Base-by-base conservation (phyloP, 2,888 invertebrate species). In the Hirtodrosophila confusa region DNA sequence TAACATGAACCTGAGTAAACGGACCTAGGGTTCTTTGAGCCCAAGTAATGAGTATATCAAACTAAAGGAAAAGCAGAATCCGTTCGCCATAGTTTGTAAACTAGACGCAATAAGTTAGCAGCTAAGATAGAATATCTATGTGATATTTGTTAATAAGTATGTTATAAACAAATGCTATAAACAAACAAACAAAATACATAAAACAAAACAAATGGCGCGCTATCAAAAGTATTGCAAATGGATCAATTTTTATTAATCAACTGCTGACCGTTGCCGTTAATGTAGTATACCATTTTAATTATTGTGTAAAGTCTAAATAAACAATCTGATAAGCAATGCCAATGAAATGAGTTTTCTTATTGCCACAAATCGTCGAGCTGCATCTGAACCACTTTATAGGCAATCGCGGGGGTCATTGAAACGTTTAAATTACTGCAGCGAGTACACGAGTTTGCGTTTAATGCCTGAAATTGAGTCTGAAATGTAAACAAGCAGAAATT, bases 131-230 rank as follows among this genome's bases (percentile, higher is more conserved):
- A 76, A 82, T 83, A 79, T 86, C 83, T 89, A 90, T 90, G 90
- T 90, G 90, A 90, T 90, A 90, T 90, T 88, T 91, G 89, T 88
- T 86, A 83, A 79, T 91, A 91, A 91, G 91, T 84, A 60, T 69
- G 79, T 78, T 78, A 70, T 63, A 74, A 70, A 77, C 86, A 80
- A 68, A 79, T 57, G 62, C 64, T 75, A 64, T 49, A 67, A 69
- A 65, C 55, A 49, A 67, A 57, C 9, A 45, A 61, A 67, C 43
- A 67, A 53, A 36, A 5, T 23, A 24, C 27, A 29, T 50, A 43
- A 43, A 10, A 33, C 50, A 10, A 10, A 39, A 57, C 24, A 56
- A 41, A 48, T 53, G 67, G 53, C 62, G 43, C 53, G 53, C 51
- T 67, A 50, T 67, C 41, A 51, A 75, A 75, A 75, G 60, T 75